A percentile compares a stretch with the other conserved stretches of the same genome.
Evolutionary conservation across 1,140 invertebrate genomes (phyloP).

Genomic region (Ceratosolen fusciceps): DNA sequence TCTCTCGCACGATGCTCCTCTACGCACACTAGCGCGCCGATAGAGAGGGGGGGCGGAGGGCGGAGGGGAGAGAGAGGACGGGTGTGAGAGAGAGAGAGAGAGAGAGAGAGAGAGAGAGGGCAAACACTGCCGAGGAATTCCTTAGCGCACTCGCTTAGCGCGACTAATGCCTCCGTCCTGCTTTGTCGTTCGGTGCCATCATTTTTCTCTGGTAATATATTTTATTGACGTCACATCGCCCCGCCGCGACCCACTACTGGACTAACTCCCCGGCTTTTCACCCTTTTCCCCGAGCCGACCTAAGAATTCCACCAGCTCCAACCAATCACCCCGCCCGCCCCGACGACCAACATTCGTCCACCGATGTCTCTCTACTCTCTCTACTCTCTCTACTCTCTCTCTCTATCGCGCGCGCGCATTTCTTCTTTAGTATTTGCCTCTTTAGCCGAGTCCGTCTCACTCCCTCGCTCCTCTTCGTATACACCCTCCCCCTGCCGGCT

Average conservation of each 20-base stretch:
- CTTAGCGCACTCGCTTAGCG: constrained; percentile 54
- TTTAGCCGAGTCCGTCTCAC: not conserved
- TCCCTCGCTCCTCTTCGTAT: constrained; percentile 8
- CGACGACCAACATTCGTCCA: no score
- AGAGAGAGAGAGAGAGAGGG: no score
- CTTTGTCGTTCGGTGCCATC: constrained; percentile 67
- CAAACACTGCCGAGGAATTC: constrained; percentile 59
- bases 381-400: not conserved
- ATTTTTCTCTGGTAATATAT: constrained; percentile 71
- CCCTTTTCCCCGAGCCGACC: constrained; percentile 20
- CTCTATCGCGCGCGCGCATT: no score
- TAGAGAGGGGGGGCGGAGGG: not conserved
- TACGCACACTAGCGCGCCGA: not conserved
- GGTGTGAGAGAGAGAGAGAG: no score
- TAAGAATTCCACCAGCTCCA: constrained; percentile 38
- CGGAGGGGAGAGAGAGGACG: not conserved
- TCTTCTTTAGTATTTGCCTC: no score
- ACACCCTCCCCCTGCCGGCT: constrained; percentile 42
- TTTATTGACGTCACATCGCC: constrained; percentile 65
- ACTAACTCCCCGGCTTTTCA: constrained; percentile 40
- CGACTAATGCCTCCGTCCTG: constrained; percentile 63
- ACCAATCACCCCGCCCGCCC: not conserved
- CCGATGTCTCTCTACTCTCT: not conserved
- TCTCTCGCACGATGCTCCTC: not conserved
- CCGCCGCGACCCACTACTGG: constrained; percentile 43